Base-by-base conservation (phyloP, 2,113 vertebrate species). In the Plotosus lineatus region DNA sequence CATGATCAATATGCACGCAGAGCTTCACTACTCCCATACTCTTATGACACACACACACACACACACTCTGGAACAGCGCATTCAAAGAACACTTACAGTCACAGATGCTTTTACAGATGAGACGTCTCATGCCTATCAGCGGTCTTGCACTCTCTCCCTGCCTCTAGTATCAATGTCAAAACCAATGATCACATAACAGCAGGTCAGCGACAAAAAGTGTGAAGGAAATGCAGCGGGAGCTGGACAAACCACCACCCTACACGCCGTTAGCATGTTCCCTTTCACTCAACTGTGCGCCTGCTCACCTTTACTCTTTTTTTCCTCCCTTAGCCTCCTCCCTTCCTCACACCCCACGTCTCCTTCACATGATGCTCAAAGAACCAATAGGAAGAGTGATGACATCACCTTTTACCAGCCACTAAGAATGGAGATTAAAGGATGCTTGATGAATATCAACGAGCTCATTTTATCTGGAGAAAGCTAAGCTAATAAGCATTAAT, bases 31-130 rank as follows among this genome's bases (percentile, higher is more conserved):
- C 48, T 46, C 26, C 89, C 88, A 86, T 85, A 89, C 90, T 86
- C 88, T 92, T 89, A 11, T 36, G 17, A 90, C 91, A 89, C 85
- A 88, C 88, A 91, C 92, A 38, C 66, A 65, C 90, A 87, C 89
- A 91, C 90, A 89, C 86, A 88, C 88, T 91, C 84, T 38, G 28
- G 4, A 23, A 21, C 12, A 14, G 14, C 33, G 66, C 75, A 69
- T 36, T 60, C 38, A 44, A 77, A 48, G 92, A 93, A 90, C 95
- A 98, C 97, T 99, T 94, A 99, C 97, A 96, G 94, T 98, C 97
- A 94, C 97, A 98, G 94, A 99, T 99, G 91, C 95, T 94, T 92
- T 98, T 95, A 95, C 97, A 98, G 93, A 99, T 98, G 91, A 99
- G 95, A 74, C 96, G 95, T 92, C 96, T 97, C 97, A 98, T 99